These are phyloP conservation scores for Cetonia aurata DNA, from an alignment of 2,888 invertebrate species.

Conservation along the genomic window DNA sequence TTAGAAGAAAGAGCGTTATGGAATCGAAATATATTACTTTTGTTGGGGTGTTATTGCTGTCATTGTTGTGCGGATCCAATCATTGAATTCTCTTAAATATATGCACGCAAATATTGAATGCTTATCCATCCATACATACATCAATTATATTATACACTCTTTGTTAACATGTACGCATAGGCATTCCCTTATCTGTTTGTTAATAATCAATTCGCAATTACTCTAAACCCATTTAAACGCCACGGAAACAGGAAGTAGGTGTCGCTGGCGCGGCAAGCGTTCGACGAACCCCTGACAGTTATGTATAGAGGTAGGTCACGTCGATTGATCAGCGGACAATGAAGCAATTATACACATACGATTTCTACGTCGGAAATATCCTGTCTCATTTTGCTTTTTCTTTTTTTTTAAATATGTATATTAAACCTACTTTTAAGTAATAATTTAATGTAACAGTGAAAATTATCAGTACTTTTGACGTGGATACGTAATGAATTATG, in stretches of 20 bases:
- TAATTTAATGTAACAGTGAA: too few relatives aligned
- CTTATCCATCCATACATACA: too few relatives aligned
- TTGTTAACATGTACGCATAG: neutral
- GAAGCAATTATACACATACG: constrained; percentile 49
- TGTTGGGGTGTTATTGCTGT: too few relatives aligned
- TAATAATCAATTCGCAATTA: constrained; percentile 25
- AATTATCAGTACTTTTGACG: too few relatives aligned
- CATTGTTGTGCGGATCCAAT: too few relatives aligned
- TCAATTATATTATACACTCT: too few relatives aligned
- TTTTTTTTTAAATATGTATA: neutral
- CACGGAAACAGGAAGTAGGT: constrained; percentile 40
- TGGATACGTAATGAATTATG: too few relatives aligned
- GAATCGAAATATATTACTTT: too few relatives aligned
- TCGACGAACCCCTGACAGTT: constrained; percentile 29
- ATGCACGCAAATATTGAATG: too few relatives aligned
- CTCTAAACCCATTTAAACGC: constrained; percentile 15
- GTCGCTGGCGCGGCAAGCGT: constrained; percentile 25
- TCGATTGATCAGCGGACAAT: constrained; percentile 52
- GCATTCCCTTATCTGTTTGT: constrained; percentile 5
- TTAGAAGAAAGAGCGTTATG: too few relatives aligned
- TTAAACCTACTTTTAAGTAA: too few relatives aligned
- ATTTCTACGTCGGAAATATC: constrained; percentile 48
- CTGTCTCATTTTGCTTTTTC: constrained; percentile 34
- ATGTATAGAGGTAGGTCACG: constrained; percentile 50
- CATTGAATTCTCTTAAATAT: too few relatives aligned